phyloP scores from a whole-genome alignment of 2,888 invertebrate species.

The Nezara viridula region DNA sequence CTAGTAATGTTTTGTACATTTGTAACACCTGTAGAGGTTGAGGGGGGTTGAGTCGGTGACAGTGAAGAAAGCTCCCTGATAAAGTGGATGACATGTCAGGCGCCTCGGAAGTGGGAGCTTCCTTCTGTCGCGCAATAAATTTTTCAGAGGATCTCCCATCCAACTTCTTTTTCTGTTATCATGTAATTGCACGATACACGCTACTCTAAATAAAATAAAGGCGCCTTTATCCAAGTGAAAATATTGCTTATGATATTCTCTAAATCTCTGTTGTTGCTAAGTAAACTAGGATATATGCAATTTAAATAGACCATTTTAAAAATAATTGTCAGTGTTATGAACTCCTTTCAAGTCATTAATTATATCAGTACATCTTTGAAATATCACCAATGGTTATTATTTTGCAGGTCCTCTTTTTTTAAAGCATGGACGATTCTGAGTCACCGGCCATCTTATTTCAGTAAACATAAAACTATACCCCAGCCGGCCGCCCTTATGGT shows the following conservation, averaged over 20 bases:
- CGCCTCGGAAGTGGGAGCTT: background rate
- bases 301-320: no score
- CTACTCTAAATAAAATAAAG: background rate
- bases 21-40: background rate
- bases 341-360: no score
- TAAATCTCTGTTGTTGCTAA: no score
- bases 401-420: background rate
- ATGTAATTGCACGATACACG: background rate
- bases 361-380: no score
- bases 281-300: no score
- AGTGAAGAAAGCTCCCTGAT: slow-evolving; percentile 28
- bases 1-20: background rate
- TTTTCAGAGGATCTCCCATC: slow-evolving; percentile 1
- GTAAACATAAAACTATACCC: background rate
- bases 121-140: slow-evolving; percentile 25
- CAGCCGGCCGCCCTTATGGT: background rate
- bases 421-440: background rate
- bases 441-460: no score
- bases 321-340: no score
- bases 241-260: background rate
- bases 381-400: background rate
- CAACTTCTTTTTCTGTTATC: background rate
- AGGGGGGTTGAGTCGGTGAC: background rate
- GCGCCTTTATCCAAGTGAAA: background rate
- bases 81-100: slow-evolving; percentile 28